Evolutionary conservation across 2,888 invertebrate genomes (phyloP), one percentile per base, ranked within the genome.

Genomic region (Apamea crenata): DNA sequence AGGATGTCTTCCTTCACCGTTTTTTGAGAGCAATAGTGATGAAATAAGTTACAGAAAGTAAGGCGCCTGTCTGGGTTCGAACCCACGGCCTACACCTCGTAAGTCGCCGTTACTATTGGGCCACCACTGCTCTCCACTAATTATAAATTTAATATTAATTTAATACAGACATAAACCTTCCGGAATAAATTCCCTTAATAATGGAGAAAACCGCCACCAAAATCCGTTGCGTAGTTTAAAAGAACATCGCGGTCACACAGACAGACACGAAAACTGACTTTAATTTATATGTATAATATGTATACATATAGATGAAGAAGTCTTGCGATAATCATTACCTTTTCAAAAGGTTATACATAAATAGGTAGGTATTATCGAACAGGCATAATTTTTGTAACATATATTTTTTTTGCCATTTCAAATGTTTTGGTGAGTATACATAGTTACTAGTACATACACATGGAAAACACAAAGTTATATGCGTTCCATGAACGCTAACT

Each of bases 401-500:
- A 1, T 44, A 12, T 29, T 4, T 21, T 47, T 47, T 59, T 61
- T 36, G 3, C 7, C 2, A 21, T 32, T 40, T 25, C 5, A 69
- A 53, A 32, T 47, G 47, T 7, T 68, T 47, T 56, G 7, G 47
- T 32, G 32, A 21, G 29, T 18, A 21, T n/a, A 32, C 44, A 16
- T 29, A 80, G 63, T 71, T 47, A 74, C 50, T 50, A 16, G 6
- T 50, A 50, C 18, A 50, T 16, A 47, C 50, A 50, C 50, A 21
- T 40, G 25, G n/a, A 63, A 65, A 25, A 74, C 53, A 66, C 21
- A 81, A 69, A 66, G 50, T 80, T 83, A 44, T 69, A 73, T 81
- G 70, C 65, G 21, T 69, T 14, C 59, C 72, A 78, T 70, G 72
- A 72, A 70, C 44, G 84, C 66, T 84, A 86, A 86, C 72, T 81